These are phyloP conservation scores for Varecia variegata DNA, from an alignment of 2,797 vertebrate genomes.

Conservation along the genomic window DNA sequence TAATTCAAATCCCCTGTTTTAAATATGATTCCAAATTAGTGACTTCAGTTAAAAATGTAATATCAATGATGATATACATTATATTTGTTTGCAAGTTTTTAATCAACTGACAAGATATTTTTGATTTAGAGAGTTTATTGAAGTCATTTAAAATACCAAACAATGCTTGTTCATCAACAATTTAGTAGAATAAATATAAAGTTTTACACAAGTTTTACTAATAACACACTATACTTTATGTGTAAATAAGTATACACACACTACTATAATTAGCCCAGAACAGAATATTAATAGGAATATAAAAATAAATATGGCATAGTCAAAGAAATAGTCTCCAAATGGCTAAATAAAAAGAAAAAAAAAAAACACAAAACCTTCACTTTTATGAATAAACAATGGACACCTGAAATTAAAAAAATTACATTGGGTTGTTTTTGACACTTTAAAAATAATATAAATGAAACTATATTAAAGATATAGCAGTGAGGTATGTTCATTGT, in stretches of 20 bases:
- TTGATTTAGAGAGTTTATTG: neutral
- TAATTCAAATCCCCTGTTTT: neutral
- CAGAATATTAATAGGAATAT: neutral
- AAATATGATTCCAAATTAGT: neutral
- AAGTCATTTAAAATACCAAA: neutral
- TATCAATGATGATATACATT: neutral
- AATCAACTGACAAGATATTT: neutral
- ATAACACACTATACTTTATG: neutral
- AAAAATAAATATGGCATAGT: neutral
- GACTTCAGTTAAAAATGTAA: neutral
- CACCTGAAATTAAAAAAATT: neutral
- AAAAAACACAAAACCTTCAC: neutral
- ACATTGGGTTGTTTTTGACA: neutral
- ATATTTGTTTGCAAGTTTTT: neutral
- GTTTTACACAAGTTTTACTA: neutral
- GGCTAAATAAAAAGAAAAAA: neutral
- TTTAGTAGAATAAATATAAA: neutral
- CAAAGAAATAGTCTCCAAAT: neutral
- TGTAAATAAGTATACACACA: neutral
- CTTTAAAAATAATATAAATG: neutral
- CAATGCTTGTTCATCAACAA: neutral
- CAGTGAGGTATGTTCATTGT: neutral
- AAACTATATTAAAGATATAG: neutral
- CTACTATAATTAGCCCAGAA: neutral
- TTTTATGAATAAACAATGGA: neutral